A percentile compares a stretch with the other conserved stretches of the same genome.
Conservation (phyloP, 2,888 invertebrate genomes). For the Sesia bembeciformis region DNA sequence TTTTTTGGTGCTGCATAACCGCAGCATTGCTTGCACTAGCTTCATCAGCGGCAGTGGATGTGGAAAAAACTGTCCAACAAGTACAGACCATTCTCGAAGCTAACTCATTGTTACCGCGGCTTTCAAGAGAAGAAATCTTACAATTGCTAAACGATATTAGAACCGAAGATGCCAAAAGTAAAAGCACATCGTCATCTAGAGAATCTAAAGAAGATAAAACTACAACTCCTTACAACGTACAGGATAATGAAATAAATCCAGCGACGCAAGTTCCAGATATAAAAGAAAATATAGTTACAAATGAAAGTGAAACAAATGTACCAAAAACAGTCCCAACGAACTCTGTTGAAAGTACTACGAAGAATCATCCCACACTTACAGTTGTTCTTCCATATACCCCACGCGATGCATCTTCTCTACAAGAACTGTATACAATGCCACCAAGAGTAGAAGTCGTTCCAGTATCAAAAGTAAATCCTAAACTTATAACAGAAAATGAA, state of each 20-base stretch:
- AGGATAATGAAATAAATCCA: constrained; percentile 38
- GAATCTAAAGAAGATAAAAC: constrained; percentile 18
- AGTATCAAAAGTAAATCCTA: constrained; percentile 37
- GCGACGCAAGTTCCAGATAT: constrained; percentile 12
- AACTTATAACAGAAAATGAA: constrained; percentile 22
- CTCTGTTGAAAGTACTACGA: constrained; percentile 36
- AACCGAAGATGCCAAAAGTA: constrained; percentile 57
- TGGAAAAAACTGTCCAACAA: constrained; percentile 78
- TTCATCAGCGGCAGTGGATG: constrained; percentile 46
- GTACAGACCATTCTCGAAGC: constrained; percentile 77
- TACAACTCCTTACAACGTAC: constrained; percentile 23
- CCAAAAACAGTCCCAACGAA: constrained; percentile 15
- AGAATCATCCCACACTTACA: constrained; percentile 65
- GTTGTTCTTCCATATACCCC: constrained; percentile 79
- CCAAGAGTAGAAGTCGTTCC: constrained; percentile 76
- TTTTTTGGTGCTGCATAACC: constrained; percentile 38
- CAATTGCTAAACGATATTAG: constrained; percentile 79
- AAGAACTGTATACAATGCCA: constrained; percentile 78
- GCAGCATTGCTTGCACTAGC: constrained; percentile 27
- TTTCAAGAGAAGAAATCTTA: constrained; percentile 78
- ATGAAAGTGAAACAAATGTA: constrained; percentile 12
- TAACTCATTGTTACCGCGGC: constrained; percentile 76
- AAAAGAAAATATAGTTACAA: constrained; percentile 17
- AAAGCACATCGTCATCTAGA: constrained; percentile 18
- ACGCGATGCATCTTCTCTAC: constrained; percentile 69